phyloP scores from a whole-genome alignment of 2,888 invertebrate species.

The Clostera curtula region DNA sequence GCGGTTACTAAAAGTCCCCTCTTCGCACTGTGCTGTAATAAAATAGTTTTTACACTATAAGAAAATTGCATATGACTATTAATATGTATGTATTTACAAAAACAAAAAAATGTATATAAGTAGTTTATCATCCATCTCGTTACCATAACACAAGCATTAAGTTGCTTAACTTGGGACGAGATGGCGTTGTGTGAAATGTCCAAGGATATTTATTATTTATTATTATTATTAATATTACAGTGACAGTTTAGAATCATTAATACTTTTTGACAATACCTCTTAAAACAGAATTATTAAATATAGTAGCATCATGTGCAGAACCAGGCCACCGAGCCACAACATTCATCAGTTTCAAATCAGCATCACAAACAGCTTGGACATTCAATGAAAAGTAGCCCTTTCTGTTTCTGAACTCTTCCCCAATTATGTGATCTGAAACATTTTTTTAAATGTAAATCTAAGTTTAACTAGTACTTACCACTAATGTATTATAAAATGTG shows the following conservation, averaged over 20 bases:
- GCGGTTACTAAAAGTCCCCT: slow-evolving; percentile 8
- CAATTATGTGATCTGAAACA: background rate
- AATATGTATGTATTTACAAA: background rate
- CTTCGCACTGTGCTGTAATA: slow-evolving; percentile 13
- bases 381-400: slow-evolving; percentile 14
- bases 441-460: background rate
- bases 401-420: slow-evolving; percentile 14
- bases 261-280: slow-evolving; percentile 8
- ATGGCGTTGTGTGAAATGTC: too few species aligned
- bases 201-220: too few species aligned
- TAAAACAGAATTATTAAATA: slow-evolving; percentile 12
- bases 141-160: too few species aligned
- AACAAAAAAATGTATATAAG: too few species aligned
- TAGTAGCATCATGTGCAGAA: slow-evolving; percentile 12
- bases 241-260: too few species aligned
- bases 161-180: too few species aligned
- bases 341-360: slow-evolving; percentile 8
- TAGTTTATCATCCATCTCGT: too few species aligned
- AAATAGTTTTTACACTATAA: slow-evolving; percentile 1
- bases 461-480: background rate
- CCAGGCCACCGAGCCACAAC: slow-evolving; percentile 13
- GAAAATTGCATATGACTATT: too few species aligned
- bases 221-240: too few species aligned
- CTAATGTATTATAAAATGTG: background rate
- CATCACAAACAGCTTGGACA: slow-evolving; percentile 15